A percentile compares a stretch with the other conserved stretches of the same genome.
Conservation (phyloP, 2,797 vertebrate genomes). For the Xenops minutus region DNA sequence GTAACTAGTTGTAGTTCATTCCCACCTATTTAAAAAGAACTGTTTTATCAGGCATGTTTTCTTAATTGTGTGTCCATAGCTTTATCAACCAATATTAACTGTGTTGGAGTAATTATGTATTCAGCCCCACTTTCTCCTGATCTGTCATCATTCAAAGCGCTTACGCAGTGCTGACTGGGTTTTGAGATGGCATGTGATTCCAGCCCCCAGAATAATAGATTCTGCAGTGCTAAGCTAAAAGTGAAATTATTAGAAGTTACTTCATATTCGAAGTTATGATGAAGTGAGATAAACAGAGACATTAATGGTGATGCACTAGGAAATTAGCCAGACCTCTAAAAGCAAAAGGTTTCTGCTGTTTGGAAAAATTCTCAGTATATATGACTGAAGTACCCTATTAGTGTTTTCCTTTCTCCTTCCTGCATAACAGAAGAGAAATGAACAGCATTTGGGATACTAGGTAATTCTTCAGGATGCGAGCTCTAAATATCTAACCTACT, state of each 20-base stretch:
- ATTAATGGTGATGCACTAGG: background rate
- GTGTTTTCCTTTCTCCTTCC: background rate
- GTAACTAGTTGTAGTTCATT: slow-evolving; percentile 41
- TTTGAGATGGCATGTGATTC: slow-evolving; percentile 20
- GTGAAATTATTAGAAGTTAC: slow-evolving; percentile 64
- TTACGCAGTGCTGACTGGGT: slow-evolving; percentile 7
- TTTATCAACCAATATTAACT: slow-evolving; percentile 65
- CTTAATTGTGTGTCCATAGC: slow-evolving; percentile 65
- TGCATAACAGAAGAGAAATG: background rate
- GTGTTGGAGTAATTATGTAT: slow-evolving; percentile 56
- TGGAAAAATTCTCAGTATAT: background rate
- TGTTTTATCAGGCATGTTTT: slow-evolving; percentile 62
- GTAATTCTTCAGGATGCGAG: background rate
- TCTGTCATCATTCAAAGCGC: slow-evolving; percentile 68
- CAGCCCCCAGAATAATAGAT: slow-evolving; percentile 51
- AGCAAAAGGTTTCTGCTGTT: slow-evolving; percentile 31
- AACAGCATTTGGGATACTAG: background rate
- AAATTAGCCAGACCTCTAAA: slow-evolving; percentile 21
- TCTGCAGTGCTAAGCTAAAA: slow-evolving; percentile 65
- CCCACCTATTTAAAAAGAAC: slow-evolving; percentile 32
- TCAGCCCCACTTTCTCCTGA: slow-evolving; percentile 53
- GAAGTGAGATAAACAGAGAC: slow-evolving; percentile 58
- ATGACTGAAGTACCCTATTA: background rate
- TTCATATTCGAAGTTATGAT: slow-evolving; percentile 60
- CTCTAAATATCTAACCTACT: background rate